phyloP scores from a whole-genome alignment of 1,140 invertebrate species.

The Drosophila saltans region DNA sequence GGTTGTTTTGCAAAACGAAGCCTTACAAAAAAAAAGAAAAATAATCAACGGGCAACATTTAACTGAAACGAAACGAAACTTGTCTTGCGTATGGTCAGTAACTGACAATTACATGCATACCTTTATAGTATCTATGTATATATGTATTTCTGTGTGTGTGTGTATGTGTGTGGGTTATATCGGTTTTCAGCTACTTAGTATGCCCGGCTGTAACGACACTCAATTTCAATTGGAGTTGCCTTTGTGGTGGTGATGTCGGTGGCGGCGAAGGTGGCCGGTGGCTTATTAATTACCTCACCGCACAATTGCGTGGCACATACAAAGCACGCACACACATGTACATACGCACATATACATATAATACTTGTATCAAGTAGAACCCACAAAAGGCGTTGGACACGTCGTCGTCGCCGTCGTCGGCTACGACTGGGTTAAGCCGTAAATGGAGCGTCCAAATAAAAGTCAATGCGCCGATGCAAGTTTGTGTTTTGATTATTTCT shows the following conservation, averaged over 20 bases:
- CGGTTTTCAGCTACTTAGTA: constrained; percentile 67
- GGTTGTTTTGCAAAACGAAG: constrained; percentile 42
- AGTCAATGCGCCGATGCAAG: constrained; percentile 63
- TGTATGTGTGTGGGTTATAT: constrained; percentile 19
- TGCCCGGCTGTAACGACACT: constrained; percentile 64
- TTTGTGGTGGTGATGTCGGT: constrained; percentile 8
- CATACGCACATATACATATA: constrained; percentile 9
- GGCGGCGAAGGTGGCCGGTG: constrained; percentile 35
- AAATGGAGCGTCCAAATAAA: constrained; percentile 67
- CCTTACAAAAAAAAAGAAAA: constrained; percentile 28
- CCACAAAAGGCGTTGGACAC: constrained; percentile 72
- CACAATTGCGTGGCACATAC: constrained; percentile 75
- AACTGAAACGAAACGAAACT: constrained; percentile 57
- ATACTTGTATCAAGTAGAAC: constrained; percentile 52
- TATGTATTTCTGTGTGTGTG: not conserved
- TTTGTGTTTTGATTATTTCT: constrained; percentile 40
- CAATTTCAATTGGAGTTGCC: constrained; percentile 62
- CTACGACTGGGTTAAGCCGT: constrained; percentile 64
- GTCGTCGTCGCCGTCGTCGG: not conserved
- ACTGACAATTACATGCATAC: constrained; percentile 33
- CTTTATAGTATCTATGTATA: not conserved
- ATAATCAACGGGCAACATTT: constrained; percentile 7
- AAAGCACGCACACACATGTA: constrained; percentile 46
- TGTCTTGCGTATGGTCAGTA: constrained; percentile 77
- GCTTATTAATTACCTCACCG: constrained; percentile 80